Conservation (phyloP, 2,113 vertebrate species). For the Phyllostomus discolor region DNA sequence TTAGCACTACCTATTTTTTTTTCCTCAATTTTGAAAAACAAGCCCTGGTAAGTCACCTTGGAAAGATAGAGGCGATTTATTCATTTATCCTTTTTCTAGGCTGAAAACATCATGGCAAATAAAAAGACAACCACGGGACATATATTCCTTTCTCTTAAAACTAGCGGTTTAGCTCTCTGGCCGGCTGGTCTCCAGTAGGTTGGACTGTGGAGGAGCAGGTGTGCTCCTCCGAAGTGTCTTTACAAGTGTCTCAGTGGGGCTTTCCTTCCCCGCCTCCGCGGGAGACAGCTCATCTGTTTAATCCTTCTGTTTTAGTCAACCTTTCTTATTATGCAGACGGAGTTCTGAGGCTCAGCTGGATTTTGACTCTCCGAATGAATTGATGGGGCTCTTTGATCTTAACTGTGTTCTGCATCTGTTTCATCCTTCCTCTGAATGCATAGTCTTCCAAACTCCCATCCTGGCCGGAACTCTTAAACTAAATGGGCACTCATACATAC, state of each 20-base stretch:
- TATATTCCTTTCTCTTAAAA: conserved; percentile 52
- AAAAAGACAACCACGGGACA: neutral
- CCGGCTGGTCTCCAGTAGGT: conserved; percentile 75
- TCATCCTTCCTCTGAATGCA: conserved; percentile 81
- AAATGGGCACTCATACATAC: neutral
- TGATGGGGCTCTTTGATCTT: conserved; percentile 87
- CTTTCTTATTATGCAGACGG: conserved; percentile 85
- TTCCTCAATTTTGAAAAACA: conserved; percentile 42
- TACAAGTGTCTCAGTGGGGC: conserved; percentile 83
- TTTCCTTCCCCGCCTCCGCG: conserved; percentile 76
- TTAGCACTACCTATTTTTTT: conserved; percentile 9
- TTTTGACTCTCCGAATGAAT: conserved; percentile 85
- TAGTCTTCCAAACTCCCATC: conserved; percentile 74
- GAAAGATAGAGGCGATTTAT: conserved; percentile 48
- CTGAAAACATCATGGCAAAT: conserved; percentile 33
- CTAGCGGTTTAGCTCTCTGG: conserved; percentile 70
- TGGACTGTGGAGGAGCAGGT: conserved; percentile 83
- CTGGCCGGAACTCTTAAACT: conserved; percentile 8
- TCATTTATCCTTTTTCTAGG: conserved; percentile 56
- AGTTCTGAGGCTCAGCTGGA: conserved; percentile 83
- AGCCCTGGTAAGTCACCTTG: conserved; percentile 69
- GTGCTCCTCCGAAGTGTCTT: conserved; percentile 81
- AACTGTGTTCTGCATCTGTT: conserved; percentile 83
- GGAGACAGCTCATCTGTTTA: conserved; percentile 88
- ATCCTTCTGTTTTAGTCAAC: conserved; percentile 87